Percentiles rank a stretch among this genome's conserved stretches.
phyloP scores from a whole-genome alignment of 1,140 invertebrate genomes.

The Brachionus angularis region DNA sequence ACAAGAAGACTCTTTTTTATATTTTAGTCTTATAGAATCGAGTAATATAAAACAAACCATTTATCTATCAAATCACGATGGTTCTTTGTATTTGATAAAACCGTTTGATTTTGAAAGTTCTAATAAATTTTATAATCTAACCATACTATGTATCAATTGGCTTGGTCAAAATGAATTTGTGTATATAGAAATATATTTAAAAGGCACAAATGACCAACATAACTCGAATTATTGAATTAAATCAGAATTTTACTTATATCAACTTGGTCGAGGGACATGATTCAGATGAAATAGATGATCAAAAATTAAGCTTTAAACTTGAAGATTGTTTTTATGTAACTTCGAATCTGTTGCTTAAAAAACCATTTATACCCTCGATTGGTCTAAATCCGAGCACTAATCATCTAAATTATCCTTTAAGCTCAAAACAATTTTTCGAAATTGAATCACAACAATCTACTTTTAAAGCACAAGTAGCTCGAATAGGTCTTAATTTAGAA shows the following conservation, averaged over 20 bases:
- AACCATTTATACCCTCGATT: conserved; percentile 2
- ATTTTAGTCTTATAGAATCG: conserved; percentile 13
- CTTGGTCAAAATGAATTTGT: conserved; percentile 10
- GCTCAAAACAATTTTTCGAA: conserved; percentile 22
- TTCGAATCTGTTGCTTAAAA: conserved; percentile 6
- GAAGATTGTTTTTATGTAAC: conserved; percentile 33
- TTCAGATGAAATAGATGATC: background rate
- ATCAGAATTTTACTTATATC: background rate
- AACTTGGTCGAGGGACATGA: conserved; percentile 9
- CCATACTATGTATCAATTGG: conserved; percentile 23
- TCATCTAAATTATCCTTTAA: conserved; percentile 10
- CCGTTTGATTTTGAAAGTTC: background rate
- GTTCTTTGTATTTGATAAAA: conserved; percentile 34
- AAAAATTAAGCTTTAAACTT: conserved; percentile 11
- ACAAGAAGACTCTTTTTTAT: background rate
- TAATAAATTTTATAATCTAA: background rate
- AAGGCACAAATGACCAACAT: conserved; percentile 39
- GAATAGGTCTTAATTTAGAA: background rate
- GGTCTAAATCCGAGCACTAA: conserved; percentile 2
- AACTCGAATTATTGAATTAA: too few relatives aligned
- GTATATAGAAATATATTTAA: background rate
- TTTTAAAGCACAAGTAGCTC: background rate
- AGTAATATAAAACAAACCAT: conserved; percentile 14
- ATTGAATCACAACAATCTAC: background rate
- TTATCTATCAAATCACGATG: conserved; percentile 37